A percentile compares a stretch with the other conserved stretches of the same genome.
Evolutionary conservation across 2,113 vertebrate species (phyloP).

Genomic region (Numenius arquata): DNA sequence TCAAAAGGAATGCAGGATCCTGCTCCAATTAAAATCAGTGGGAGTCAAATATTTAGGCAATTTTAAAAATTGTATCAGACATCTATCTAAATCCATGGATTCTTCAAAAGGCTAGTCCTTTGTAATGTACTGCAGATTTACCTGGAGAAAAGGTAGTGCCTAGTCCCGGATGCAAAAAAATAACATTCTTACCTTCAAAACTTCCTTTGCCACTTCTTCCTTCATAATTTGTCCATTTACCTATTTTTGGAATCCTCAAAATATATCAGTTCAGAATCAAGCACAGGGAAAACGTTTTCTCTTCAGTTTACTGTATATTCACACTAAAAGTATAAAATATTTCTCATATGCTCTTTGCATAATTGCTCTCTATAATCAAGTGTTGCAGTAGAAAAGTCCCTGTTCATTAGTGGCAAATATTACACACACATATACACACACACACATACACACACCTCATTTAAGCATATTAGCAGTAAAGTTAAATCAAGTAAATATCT

Average conservation of each 20-base stretch:
- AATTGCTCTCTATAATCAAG: conserved; percentile 4
- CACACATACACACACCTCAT: not conserved
- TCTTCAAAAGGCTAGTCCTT: not conserved
- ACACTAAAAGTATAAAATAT: not conserved
- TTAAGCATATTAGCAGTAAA: not conserved
- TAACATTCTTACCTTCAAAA: not conserved
- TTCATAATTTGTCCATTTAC: not conserved
- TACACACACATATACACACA: not conserved
- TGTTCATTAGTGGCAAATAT: conserved; percentile 7
- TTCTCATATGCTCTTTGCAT: not conserved
- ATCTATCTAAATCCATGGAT: not conserved
- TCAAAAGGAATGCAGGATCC: not conserved
- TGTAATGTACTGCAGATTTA: not conserved
- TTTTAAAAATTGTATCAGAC: not conserved
- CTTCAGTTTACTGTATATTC: not conserved
- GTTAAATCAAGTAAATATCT: conserved; percentile 10
- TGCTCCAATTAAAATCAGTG: not conserved
- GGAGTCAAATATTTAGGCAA: not conserved
- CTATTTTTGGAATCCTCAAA: not conserved
- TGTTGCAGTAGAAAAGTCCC: not conserved
- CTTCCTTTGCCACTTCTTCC: not conserved
- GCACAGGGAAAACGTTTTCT: not conserved
- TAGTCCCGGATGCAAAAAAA: not conserved
- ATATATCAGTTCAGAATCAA: not conserved
- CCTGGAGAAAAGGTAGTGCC: not conserved